Percentiles rank a stretch among this genome's conserved stretches.
phyloP scores from a whole-genome alignment of 2,888 invertebrate species.

The Sycophila texana region DNA sequence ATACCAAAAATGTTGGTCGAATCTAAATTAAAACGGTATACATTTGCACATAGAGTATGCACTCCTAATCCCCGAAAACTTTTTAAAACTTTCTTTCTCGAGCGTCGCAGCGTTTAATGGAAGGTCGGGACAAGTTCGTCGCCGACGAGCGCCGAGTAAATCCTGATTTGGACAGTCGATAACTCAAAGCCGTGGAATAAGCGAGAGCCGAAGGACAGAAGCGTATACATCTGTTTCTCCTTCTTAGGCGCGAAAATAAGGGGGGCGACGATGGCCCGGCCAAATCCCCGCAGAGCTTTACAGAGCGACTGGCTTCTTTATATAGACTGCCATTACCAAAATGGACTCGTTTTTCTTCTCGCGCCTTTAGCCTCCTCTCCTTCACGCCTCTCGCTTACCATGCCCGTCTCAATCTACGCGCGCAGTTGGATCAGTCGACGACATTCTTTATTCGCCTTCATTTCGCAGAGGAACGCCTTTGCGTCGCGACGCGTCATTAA shows the following conservation, averaged over 20 bases:
- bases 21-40: too few relatives aligned
- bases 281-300: conserved; percentile 73
- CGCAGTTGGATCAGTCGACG: neutral
- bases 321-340: conserved; percentile 73
- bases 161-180: conserved; percentile 65
- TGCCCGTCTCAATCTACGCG: neutral
- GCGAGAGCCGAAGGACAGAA: conserved; percentile 13
- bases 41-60: neutral
- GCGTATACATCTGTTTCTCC: conserved; percentile 60
- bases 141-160: conserved; percentile 1
- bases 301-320: conserved; percentile 67
- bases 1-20: too few relatives aligned
- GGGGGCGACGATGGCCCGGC: conserved; percentile 67
- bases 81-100: neutral
- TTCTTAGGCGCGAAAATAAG: conserved; percentile 60
- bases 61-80: too few relatives aligned
- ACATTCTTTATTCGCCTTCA: neutral
- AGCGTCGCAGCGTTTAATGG: too few relatives aligned
- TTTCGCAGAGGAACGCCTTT: too few relatives aligned
- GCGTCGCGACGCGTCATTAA: too few relatives aligned
- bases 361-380: conserved; percentile 58
- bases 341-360: conserved; percentile 71
- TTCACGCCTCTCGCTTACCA: conserved; percentile 4
- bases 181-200: conserved; percentile 64
- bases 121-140: neutral